Evolutionary conservation across 2,797 vertebrate species (phyloP), one percentile per base, ranked within the genome.

Genomic region (Phataginus tricuspis): DNA sequence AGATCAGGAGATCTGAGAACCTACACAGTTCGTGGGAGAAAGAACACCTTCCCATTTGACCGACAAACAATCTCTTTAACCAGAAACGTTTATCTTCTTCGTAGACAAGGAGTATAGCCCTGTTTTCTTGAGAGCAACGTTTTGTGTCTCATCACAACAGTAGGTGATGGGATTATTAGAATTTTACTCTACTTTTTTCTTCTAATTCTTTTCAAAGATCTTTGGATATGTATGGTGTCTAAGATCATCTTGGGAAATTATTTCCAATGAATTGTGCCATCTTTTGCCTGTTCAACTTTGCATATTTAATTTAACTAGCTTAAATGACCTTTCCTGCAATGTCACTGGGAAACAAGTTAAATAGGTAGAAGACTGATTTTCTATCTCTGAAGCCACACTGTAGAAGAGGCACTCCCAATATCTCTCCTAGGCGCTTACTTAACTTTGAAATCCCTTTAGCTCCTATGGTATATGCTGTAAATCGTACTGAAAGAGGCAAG

Each of bases 291-390:
- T 83, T 91, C 27, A 57, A 34, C 55, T 86, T 77, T 85, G 80
- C 18, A 27, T 80, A 84, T 84, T 84, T 92, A 64, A 92, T 64
- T 55, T 55, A 77, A 96, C 87, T 39, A 85, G 37, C 45, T 87
- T 55, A 68, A 69, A 45, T 86, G 34, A 18, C 13, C 29, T 89
- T 91, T 57, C 29, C 31, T 63, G 18, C 15, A 55, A 5, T 25
- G 63, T 25, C 61, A 45, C 19, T n/a, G 39, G 34, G 37, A 95
- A 85, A 19, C 13, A 66, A 63, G 49, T 51, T 77, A 37, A 42
- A 7, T 15, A 80, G 68, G 12, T 23, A 66, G 51, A 49, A 86
- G 25, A 69, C 7, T 29, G 63, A 39, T 31, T 69, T 57, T 66
- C 23, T 37, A 49, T 61, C 37, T 83, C 57, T 42, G 19, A 84